Evolutionary conservation across 2,113 vertebrate genomes (phyloP).

Genomic region (Nycticorax nycticorax): DNA sequence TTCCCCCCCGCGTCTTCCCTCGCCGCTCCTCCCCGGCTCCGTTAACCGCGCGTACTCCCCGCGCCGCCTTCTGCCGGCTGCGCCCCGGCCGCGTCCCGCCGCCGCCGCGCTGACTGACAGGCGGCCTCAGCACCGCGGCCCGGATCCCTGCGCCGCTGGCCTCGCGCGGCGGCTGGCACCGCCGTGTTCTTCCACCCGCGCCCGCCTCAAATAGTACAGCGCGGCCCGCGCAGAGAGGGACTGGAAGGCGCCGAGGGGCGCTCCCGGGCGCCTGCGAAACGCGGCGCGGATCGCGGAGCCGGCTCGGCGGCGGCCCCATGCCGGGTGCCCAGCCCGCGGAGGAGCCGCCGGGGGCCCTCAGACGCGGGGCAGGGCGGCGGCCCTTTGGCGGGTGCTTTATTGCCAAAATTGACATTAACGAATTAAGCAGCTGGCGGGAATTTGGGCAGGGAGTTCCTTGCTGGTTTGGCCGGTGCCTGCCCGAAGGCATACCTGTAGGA

Average conservation of each 20-base stretch:
- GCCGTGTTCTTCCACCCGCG: constrained; percentile 78
- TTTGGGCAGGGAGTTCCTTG: rapidly evolving
- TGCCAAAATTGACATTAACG: rapidly evolving
- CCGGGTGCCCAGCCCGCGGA: no score
- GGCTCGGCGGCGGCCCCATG: not conserved
- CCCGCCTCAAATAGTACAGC: constrained; percentile 74
- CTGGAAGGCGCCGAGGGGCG: constrained; percentile 26
- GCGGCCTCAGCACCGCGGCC: constrained; percentile 81
- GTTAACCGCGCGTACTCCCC: not conserved
- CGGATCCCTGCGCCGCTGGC: constrained; percentile 81
- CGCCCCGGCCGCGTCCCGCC: constrained; percentile 79
- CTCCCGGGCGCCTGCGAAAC: constrained; percentile 63
- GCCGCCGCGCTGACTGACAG: constrained; percentile 88
- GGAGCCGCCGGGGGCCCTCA: no score
- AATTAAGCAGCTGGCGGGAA: not conserved
- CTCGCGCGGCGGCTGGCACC: constrained; percentile 6
- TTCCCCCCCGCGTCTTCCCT: not conserved
- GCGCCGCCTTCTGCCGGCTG: constrained; percentile 64
- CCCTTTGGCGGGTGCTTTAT: rapidly evolving
- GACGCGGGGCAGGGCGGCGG: not conserved
- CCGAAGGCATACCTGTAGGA: no score
- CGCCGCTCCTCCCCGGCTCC: not conserved
- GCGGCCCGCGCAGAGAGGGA: constrained; percentile 43
- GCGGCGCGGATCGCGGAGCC: constrained; percentile 55
- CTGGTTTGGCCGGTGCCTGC: no score